Evolutionary conservation across 2,113 vertebrate genomes (phyloP).

Genomic region (Anas platyrhynchos): DNA sequence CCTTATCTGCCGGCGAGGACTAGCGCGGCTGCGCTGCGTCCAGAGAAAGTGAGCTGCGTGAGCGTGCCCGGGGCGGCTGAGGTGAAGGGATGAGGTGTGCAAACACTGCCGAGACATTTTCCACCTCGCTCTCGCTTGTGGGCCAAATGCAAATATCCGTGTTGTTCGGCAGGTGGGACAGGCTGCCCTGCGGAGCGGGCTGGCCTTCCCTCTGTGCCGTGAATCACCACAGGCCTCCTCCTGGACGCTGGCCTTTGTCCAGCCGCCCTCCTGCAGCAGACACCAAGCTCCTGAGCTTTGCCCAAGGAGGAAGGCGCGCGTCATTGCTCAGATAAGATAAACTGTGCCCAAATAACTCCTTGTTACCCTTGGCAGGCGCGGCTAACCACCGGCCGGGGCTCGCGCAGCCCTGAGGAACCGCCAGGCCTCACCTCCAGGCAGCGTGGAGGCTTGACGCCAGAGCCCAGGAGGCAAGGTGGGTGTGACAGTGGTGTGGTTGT

Average conservation of each 20-base stretch:
- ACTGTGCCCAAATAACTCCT: neutral
- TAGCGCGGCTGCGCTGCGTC: neutral
- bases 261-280: neutral
- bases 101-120: neutral
- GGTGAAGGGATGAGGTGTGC: neutral
- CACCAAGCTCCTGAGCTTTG: constrained; percentile 33
- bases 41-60: neutral
- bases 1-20: neutral
- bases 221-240: neutral
- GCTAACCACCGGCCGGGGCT: neutral
- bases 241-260: neutral
- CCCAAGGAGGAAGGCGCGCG: neutral
- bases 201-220: neutral
- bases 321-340: constrained; percentile 33
- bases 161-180: neutral
- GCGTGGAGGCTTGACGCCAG: neutral
- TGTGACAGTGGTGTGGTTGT: neutral
- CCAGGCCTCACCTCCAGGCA: neutral
- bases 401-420: neutral
- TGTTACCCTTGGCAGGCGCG: neutral
- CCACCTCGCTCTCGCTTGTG: neutral
- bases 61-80: neutral
- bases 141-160: neutral
- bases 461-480: neutral
- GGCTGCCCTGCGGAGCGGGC: neutral